Evolutionary conservation across 2,888 invertebrate genomes (phyloP).

Genomic region (Epinotia bilunana): DNA sequence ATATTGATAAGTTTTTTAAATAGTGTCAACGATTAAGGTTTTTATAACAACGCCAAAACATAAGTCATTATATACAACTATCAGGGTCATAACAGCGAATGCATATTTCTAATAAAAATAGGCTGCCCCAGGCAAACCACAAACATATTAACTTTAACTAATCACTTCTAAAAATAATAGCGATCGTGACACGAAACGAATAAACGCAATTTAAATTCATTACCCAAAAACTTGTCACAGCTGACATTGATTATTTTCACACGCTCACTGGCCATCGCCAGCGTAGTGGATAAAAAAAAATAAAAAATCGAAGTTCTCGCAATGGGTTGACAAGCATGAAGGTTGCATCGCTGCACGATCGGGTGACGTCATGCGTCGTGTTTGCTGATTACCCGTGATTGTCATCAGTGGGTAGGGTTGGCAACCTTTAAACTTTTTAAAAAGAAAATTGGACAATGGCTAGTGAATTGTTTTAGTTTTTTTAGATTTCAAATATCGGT

Average conservation of each 20-base stretch:
- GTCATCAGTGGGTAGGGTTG: slow-evolving; percentile 70
- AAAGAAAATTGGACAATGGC: background rate
- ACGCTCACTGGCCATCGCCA: slow-evolving; percentile 9
- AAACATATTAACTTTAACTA: slow-evolving; percentile 7
- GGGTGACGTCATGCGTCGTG: slow-evolving; percentile 71
- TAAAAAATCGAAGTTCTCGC: slow-evolving; percentile 54
- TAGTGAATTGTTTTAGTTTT: background rate
- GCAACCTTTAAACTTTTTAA: slow-evolving; percentile 34
- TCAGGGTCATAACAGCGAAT: too few relatives aligned
- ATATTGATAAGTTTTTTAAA: too few relatives aligned
- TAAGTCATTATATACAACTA: too few relatives aligned
- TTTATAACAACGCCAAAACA: background rate
- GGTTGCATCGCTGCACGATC: slow-evolving; percentile 70
- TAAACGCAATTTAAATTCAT: slow-evolving; percentile 33
- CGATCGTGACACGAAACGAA: slow-evolving; percentile 12
- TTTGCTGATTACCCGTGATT: slow-evolving; percentile 74
- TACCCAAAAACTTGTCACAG: slow-evolving; percentile 23
- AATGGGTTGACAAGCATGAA: slow-evolving; percentile 72
- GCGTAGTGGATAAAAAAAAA: slow-evolving; percentile 36
- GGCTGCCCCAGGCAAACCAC: background rate
- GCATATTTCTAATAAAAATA: background rate
- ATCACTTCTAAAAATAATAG: slow-evolving; percentile 15
- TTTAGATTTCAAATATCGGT: too few relatives aligned
- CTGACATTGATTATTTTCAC: slow-evolving; percentile 42
- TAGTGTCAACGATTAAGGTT: background rate